Evolutionary conservation across 2,888 invertebrate species (phyloP).

Genomic region (Chaetogeoica ovagalla): DNA sequence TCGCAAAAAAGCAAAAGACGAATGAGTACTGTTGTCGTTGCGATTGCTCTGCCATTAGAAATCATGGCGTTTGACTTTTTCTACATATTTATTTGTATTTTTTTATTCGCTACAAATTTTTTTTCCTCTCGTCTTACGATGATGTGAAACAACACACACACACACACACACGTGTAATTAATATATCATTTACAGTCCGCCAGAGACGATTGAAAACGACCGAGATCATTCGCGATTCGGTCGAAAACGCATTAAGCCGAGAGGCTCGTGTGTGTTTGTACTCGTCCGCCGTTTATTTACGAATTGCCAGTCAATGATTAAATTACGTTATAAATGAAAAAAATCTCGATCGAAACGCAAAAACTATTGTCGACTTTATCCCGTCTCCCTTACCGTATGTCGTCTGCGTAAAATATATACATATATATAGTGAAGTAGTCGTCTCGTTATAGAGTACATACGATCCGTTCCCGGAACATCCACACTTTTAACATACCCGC

Average conservation of each 20-base stretch:
- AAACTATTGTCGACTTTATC: conserved; percentile 23
- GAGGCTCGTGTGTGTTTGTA: not conserved
- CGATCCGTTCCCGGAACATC: conserved; percentile 2
- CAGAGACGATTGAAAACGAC: not conserved
- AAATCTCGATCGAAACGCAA: not conserved
- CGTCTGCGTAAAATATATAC: not conserved
- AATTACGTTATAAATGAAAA: conserved; percentile 39
- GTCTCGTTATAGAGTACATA: conserved; percentile 7
- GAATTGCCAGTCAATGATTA: conserved; percentile 7
- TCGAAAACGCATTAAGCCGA: not conserved
- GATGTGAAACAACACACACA: not conserved
- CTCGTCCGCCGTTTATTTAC: conserved; percentile 34
- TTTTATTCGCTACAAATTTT: too few relatives aligned
- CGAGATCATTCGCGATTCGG: conserved; percentile 16
- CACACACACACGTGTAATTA: not conserved
- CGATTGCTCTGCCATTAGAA: too few relatives aligned
- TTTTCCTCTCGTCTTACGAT: too few relatives aligned
- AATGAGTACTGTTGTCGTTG: too few relatives aligned
- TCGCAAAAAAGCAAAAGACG: not conserved
- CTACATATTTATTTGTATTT: too few relatives aligned
- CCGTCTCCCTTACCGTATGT: too few relatives aligned
- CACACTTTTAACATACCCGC: not conserved
- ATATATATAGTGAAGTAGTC: not conserved
- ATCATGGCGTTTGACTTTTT: too few relatives aligned
- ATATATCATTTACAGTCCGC: conserved; percentile 9